A percentile compares a stretch with the other conserved stretches of the same genome.
Conservation (phyloP, 1,140 invertebrate species). For the Neodiprion lecontei region DNA sequence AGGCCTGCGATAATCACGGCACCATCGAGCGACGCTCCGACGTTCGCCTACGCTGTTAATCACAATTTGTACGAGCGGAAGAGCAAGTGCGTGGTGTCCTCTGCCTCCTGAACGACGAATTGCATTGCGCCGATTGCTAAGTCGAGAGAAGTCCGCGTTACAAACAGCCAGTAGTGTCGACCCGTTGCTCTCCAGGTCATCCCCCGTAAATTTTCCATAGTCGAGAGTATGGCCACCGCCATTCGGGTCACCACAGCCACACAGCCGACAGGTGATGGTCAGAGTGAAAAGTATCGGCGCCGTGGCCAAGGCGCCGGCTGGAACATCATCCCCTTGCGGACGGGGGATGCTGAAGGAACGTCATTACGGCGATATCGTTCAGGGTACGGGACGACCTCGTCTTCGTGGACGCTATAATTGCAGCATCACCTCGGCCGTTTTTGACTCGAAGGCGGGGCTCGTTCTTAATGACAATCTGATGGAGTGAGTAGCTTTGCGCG, state of each 20-base stretch:
- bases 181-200: conserved; percentile 60
- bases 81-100: conserved; percentile 60
- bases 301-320: conserved; percentile 68
- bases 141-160: conserved; percentile 7
- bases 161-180: neutral
- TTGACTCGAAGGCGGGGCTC: conserved; percentile 77
- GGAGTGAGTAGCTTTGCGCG: conserved; percentile 71
- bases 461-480: conserved; percentile 66
- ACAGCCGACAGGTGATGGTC: conserved; percentile 79
- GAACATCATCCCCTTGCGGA: conserved; percentile 73
- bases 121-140: conserved; percentile 77
- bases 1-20: conserved; percentile 78
- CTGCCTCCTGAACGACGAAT: conserved; percentile 80
- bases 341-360: conserved; percentile 69
- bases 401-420: conserved; percentile 71
- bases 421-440: conserved; percentile 69
- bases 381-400: conserved; percentile 74
- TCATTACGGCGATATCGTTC: conserved; percentile 70
- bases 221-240: conserved; percentile 79
- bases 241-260: conserved; percentile 77
- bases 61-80: conserved; percentile 65
- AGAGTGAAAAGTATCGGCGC: conserved; percentile 68
- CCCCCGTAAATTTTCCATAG: conserved; percentile 74
- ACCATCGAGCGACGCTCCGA: conserved; percentile 73
- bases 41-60: conserved; percentile 76